Percentiles rank a stretch among this genome's conserved stretches.
phyloP scores from a whole-genome alignment of 2,113 vertebrate genomes.

The Cervus canadensis region DNA sequence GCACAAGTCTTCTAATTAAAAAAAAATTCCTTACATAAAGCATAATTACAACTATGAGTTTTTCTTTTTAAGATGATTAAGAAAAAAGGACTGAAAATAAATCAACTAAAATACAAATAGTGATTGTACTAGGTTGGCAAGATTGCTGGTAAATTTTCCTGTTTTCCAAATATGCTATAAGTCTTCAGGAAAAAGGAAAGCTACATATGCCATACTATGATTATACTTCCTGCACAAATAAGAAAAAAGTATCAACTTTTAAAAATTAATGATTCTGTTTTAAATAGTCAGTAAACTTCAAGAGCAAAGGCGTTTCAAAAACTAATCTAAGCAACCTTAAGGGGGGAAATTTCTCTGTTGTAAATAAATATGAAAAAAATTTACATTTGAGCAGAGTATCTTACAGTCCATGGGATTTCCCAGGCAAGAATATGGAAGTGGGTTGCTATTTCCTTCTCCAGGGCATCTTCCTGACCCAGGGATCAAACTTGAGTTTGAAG shows the following conservation, averaged over 20 bases:
- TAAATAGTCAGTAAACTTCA: neutral
- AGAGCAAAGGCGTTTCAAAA: conserved; percentile 20
- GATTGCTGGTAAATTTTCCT: neutral
- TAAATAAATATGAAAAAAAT: neutral
- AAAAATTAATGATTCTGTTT: neutral
- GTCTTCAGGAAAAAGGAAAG: neutral
- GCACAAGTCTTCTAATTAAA: neutral
- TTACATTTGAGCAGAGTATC: neutral
- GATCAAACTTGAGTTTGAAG: neutral
- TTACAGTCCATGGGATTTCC: neutral
- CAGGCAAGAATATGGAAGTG: neutral
- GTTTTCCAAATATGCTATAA: conserved; percentile 8
- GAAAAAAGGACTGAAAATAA: conserved; percentile 16
- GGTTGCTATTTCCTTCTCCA: neutral
- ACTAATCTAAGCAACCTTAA: neutral
- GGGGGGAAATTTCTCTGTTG: neutral
- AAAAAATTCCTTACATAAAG: conserved; percentile 19
- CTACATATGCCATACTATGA: neutral
- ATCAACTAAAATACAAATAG: neutral
- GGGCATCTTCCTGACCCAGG: neutral
- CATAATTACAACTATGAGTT: neutral
- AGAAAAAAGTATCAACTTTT: conserved; percentile 3
- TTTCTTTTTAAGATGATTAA: neutral
- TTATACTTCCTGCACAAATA: neutral
- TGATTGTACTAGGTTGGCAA: neutral